phyloP scores from a whole-genome alignment of 2,888 invertebrate species.

The Camponotus fellah region DNA sequence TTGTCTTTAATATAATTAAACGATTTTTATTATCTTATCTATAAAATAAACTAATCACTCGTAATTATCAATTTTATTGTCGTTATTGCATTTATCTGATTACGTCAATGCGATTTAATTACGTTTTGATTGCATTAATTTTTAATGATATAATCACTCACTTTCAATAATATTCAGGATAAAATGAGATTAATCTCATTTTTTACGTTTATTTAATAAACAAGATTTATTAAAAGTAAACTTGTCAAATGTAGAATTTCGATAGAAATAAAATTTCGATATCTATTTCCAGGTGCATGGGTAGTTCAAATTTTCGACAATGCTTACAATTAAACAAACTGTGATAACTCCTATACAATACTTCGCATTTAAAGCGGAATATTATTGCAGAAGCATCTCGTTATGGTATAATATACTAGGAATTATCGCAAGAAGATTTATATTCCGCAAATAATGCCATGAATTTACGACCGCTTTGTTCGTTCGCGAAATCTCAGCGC shows the following conservation, averaged over 20 bases:
- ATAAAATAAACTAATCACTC: not conserved
- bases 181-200: not conserved
- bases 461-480: conserved; percentile 30
- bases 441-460: conserved; percentile 26
- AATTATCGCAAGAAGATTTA: conserved; percentile 31
- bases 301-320: not conserved
- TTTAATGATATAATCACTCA: conserved; percentile 5
- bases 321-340: not conserved
- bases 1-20: not conserved
- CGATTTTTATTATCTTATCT: not conserved
- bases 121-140: not conserved
- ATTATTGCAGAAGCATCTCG: conserved; percentile 7
- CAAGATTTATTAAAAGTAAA: not conserved
- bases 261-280: not conserved
- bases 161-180: not conserved
- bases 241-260: not conserved
- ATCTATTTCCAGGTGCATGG: not conserved
- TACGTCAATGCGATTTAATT: conserved; percentile 1
- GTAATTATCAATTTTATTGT: conserved; percentile 11
- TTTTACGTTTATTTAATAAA: not conserved
- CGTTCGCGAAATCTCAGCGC: conserved; percentile 17
- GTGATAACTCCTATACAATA: not conserved
- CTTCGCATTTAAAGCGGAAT: not conserved
- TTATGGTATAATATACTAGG: not conserved
- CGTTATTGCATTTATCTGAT: conserved; percentile 8